Evolutionary conservation across 2,888 invertebrate species (phyloP).

Genomic region (Clepsis dumicolana): DNA sequence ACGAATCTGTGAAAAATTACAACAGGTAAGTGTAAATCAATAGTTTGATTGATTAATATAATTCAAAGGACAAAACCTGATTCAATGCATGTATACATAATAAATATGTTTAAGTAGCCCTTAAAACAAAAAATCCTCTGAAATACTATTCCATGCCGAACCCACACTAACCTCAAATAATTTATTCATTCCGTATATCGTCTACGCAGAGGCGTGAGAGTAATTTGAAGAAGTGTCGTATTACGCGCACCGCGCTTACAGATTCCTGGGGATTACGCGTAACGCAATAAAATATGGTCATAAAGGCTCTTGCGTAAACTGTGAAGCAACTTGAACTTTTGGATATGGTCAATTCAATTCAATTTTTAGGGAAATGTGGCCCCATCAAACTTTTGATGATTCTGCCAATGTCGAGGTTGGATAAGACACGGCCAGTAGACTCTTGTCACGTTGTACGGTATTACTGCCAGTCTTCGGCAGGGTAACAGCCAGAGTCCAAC

Average conservation of each 20-base stretch:
- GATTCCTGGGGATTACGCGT: constrained; percentile 66
- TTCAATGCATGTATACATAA: not conserved
- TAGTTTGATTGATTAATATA: not conserved
- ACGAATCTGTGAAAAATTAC: not conserved
- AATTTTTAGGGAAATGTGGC: too few relatives aligned
- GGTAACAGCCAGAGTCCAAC: too few relatives aligned
- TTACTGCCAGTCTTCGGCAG: too few relatives aligned
- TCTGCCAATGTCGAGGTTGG: too few relatives aligned
- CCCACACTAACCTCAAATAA: constrained; percentile 34
- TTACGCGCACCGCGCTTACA: constrained; percentile 42
- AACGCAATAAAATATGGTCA: constrained; percentile 55
- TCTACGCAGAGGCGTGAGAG: constrained; percentile 38
- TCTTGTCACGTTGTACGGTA: too few relatives aligned
- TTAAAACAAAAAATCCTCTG: constrained; percentile 1
- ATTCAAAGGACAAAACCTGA: not conserved
- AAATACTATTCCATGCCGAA: constrained; percentile 8
- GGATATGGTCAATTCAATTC: constrained; percentile 76
- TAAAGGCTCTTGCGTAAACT: constrained; percentile 58
- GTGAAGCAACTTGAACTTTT: constrained; percentile 71
- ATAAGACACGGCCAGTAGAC: too few relatives aligned
- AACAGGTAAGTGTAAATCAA: not conserved
- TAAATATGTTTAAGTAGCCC: not conserved
- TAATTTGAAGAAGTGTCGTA: constrained; percentile 38
- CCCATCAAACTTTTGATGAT: too few relatives aligned
- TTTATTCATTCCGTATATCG: constrained; percentile 37